Percentiles rank a stretch among this genome's conserved stretches.
Evolutionary conservation across 2,888 invertebrate species (phyloP).

Genomic region (Cosmopolites sordidus): DNA sequence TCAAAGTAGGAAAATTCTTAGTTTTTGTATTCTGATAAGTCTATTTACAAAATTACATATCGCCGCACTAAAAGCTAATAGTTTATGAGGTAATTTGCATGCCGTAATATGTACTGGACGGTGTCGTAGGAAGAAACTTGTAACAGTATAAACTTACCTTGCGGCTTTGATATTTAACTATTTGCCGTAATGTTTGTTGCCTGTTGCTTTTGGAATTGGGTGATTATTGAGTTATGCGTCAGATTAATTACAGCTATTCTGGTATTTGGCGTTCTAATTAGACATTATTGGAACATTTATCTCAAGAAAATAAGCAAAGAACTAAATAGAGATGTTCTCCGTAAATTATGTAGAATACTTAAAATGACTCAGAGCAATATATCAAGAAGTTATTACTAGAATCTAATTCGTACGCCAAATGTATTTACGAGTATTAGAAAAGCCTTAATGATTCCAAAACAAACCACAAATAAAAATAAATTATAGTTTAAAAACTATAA

Average conservation of each 20-base stretch:
- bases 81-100: neutral
- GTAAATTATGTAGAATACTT: too few relatives aligned
- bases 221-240: neutral
- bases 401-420: too few relatives aligned
- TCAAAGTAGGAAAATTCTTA: neutral
- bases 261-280: neutral
- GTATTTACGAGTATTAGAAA: too few relatives aligned
- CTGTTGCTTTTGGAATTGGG: neutral
- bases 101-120: neutral
- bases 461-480: too few relatives aligned
- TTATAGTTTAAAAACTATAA: too few relatives aligned
- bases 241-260: neutral
- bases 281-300: neutral
- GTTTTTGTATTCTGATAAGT: neutral
- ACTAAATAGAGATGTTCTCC: too few relatives aligned
- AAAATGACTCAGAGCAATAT: too few relatives aligned
- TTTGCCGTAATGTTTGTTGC: neutral
- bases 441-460: too few relatives aligned
- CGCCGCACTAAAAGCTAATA: neutral
- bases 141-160: neutral
- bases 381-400: too few relatives aligned
- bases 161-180: neutral
- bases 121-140: neutral
- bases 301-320: too few relatives aligned
- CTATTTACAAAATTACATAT: neutral